Percentiles rank a stretch among this genome's conserved stretches.
Evolutionary conservation across 2,888 invertebrate genomes (phyloP).

Genomic region (Parnassius apollo): DNA sequence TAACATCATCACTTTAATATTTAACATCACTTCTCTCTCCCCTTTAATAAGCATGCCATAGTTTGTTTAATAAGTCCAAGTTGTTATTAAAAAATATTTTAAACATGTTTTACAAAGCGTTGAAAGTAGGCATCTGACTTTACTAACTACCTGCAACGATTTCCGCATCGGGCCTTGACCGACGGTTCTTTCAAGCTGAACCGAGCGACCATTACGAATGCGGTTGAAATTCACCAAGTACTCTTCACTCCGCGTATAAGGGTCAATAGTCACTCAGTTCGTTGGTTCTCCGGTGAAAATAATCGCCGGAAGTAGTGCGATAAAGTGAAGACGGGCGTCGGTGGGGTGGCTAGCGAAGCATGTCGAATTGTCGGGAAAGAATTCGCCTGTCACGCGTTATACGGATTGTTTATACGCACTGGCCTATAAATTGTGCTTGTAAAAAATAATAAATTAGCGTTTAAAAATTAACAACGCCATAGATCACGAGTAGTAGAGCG

Average conservation of each 20-base stretch:
- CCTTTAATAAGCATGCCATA: too few relatives aligned
- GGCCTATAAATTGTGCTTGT: slow-evolving; percentile 19
- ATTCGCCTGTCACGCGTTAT: slow-evolving; percentile 36
- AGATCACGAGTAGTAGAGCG: too few relatives aligned
- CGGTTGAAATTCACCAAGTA: slow-evolving; percentile 24
- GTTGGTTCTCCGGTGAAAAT: slow-evolving; percentile 51
- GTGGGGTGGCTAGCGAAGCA: slow-evolving; percentile 69
- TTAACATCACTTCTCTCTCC: too few relatives aligned
- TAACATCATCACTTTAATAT: too few relatives aligned
- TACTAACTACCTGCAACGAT: neutral
- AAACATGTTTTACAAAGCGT: neutral
- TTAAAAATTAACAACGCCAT: too few relatives aligned
- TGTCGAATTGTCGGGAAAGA: slow-evolving; percentile 40
- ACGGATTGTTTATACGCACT: slow-evolving; percentile 25
- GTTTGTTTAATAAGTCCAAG: too few relatives aligned
- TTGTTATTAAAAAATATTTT: neutral
- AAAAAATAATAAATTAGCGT: slow-evolving; percentile 2
- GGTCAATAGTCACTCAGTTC: slow-evolving; percentile 61
- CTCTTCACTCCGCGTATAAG: slow-evolving; percentile 10
- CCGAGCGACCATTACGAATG: slow-evolving; percentile 11
- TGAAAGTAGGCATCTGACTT: slow-evolving; percentile 8
- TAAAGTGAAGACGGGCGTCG: slow-evolving; percentile 42
- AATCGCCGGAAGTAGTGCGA: slow-evolving; percentile 61
- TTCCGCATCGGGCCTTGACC: slow-evolving; percentile 10
- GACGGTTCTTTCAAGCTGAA: slow-evolving; percentile 9